Base-by-base conservation (phyloP, 2,888 invertebrate genomes). In the Drosophila multiciliata region DNA sequence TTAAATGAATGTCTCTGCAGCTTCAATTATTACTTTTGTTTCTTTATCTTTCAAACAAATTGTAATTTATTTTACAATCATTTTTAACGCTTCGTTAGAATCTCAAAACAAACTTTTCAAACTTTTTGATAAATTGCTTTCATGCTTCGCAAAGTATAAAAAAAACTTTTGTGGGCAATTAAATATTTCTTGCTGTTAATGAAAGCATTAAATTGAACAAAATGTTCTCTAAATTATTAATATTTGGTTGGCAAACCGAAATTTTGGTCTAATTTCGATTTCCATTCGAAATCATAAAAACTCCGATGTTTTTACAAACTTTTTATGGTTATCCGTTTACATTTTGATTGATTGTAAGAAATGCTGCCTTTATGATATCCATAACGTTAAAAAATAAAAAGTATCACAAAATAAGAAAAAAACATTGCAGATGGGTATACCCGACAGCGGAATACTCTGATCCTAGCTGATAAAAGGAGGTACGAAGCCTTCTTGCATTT, bases 141-240 rank as follows among this genome's bases (percentile, higher is more conserved):
- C 29, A 55, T 75, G 80, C 71, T 61, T 66, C 36, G 50, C 49
- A 45, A 54, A 66, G 50, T 62, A 59, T 62, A 33, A 54, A 36
- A 61, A 64, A 17, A 36, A 75, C 62, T 17, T 45, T 64, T 48
- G 36, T 20, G 36, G 15, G 29, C 50, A 55, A 62, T 70, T 54
- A 58, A 36, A 54, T 52, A 26, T 53, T 52, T 40, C 55, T 36
- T 32, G 35, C 29, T 17, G n/a, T 6, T 20, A 50, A 45, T 58
- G 38, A 52, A 26, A n/a, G n/a, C 9, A 29, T 5, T 17, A 67
- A 58, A 58, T 33, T 12, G 35, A 20, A 26, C 11, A 12, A 15
- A 62, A 59, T 15, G 8, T 15, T 40, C 9, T 3, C 12, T 15
- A 9, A 15, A 40, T 57, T 32, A 20, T 15, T 29, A 17, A 54